Conservation (phyloP, 2,888 invertebrate species). For the Pristionchus maxplancki region DNA sequence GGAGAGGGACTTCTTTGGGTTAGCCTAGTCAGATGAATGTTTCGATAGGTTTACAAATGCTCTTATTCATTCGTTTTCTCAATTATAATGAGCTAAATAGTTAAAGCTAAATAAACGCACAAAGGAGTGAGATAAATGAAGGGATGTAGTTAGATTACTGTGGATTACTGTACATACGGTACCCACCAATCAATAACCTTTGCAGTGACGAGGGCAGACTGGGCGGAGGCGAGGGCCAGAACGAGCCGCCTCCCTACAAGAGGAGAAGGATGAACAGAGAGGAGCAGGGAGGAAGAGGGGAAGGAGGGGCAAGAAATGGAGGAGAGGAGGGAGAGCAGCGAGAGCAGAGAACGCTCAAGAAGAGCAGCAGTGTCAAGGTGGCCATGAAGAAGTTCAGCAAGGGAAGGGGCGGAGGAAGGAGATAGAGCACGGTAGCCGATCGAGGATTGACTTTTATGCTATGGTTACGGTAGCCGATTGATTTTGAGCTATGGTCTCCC, state of each 20-base stretch:
- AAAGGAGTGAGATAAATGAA: no score
- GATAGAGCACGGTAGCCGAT: slow-evolving; percentile 5
- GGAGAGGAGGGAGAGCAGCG: slow-evolving; percentile 12
- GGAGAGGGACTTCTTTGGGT: no score
- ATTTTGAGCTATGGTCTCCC: no score
- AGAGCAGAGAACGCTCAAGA: slow-evolving; percentile 30
- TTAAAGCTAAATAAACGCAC: no score
- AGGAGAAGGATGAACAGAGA: slow-evolving; percentile 49
- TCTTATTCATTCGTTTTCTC: no score
- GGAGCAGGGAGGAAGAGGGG: not conserved
- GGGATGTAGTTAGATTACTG: no score
- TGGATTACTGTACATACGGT: no score
- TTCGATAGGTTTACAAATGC: no score
- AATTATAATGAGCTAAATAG: no score
- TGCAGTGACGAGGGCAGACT: slow-evolving; percentile 13
- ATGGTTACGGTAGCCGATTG: not conserved
- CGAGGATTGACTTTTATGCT: not conserved
- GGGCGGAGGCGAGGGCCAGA: slow-evolving; percentile 51
- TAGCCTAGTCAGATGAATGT: no score
- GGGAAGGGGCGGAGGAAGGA: slow-evolving; percentile 17
- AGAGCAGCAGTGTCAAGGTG: slow-evolving; percentile 43
- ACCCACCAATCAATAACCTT: not conserved
- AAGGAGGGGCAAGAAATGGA: no score
- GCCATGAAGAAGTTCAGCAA: slow-evolving; percentile 46
- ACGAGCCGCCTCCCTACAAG: slow-evolving; percentile 51